Evolutionary conservation across 2,888 invertebrate genomes (phyloP).

Genomic region (Rambutsinella grinnellia): DNA sequence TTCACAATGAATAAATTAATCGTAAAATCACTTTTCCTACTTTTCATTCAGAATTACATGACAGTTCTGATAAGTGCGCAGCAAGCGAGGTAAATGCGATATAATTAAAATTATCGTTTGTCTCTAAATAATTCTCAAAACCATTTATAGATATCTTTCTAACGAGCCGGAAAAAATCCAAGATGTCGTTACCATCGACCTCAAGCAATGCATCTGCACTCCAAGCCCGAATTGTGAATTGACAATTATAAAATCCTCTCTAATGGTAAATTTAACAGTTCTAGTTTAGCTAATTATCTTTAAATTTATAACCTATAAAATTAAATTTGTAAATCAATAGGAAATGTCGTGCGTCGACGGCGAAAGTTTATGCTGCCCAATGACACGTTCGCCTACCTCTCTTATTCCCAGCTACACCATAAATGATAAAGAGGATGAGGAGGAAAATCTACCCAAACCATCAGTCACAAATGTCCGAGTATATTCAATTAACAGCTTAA

Average conservation of each 20-base stretch:
- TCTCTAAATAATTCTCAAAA: no score
- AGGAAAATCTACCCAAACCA: background rate
- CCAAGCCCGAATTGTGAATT: conserved; percentile 44
- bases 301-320: background rate
- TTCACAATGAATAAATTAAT: no score
- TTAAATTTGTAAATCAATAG: background rate
- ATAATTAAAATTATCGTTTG: no score
- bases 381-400: background rate
- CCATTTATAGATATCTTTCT: no score
- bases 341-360: conserved; percentile 11
- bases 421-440: background rate
- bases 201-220: conserved; percentile 19
- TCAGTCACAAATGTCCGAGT: conserved; percentile 25
- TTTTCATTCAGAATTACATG: no score
- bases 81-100: no score
- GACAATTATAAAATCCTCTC: conserved; percentile 49
- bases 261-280: conserved; percentile 44
- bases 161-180: no score
- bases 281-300: background rate
- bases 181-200: conserved; percentile 32
- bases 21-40: no score
- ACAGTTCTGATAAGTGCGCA: no score
- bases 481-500: conserved; percentile 22
- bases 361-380: conserved; percentile 35
- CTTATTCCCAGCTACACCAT: background rate